Base-by-base conservation (phyloP, 1,140 invertebrate genomes). In the Drosophila kurseongensis region DNA sequence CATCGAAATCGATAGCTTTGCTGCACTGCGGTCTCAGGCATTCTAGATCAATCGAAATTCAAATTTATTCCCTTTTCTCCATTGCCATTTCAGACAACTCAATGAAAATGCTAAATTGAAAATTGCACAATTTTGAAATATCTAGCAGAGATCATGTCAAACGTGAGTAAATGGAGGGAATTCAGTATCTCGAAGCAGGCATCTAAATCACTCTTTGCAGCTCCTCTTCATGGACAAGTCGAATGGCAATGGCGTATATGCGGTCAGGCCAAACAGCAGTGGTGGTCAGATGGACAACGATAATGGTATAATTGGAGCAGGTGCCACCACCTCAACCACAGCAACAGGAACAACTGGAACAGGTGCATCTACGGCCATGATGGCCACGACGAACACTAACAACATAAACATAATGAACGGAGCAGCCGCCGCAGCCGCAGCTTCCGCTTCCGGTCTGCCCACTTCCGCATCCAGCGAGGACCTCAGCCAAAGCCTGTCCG, bases 401-500 rank as follows among this genome's bases (percentile, higher is more conserved):
- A 90, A 80, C 56, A 88, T 79, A 47, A 88, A 47, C 58, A 89
- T 89, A 45, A 85, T 83, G 84, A 91, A 81, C 56, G 79, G 72
- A 7, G 77, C 69, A 14, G 75, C 77, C 32, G 85, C 76, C 13
- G 75, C 90, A 42, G 76, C 82, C 29, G 76, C 78, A 41, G 72
- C 79, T 61, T 85, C 77, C 41, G 76, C 73, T 14, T 71, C 81
- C 58, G 78, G 83, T 50, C 48, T 91, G 55, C 80, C 88, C 52
- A 89, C 90, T 61, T 89, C 91, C 63, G 78, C 81, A 29, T 92
- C 91, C n/a, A 92, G 83, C 65, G 91, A 92, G 78, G 91, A 92
- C 61, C 78, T 92, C n/a, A 92, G 91, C 57, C 84, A 91, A 59
- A 93, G 78, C 80, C 91, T 89, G 58, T 91, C 80, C 62, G 95